Evolutionary conservation across 2,888 invertebrate genomes (phyloP), one percentile per base, ranked within the genome.

Genomic region (Balanococcus diminutus): DNA sequence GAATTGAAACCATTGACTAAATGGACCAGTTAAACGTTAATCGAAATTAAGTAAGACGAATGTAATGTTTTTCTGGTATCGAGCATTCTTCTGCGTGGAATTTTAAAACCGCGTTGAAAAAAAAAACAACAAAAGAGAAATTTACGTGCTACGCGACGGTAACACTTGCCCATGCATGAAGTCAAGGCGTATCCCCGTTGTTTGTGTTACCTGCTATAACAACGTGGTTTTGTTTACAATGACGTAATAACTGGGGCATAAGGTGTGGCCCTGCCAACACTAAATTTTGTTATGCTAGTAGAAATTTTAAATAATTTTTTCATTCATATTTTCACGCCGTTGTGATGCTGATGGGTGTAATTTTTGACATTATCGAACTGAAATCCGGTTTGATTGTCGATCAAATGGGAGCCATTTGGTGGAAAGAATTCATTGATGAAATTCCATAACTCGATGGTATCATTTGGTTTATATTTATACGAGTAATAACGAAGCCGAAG

Each of bases 141-240:
- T 79, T 36, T n/a, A 14, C 11, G 19, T 36, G 36, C 9, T 36
- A 6, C 8, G 5, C 25, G 36, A 36, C 36, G 75, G 36, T 36
- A 79, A 79, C 75, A 79, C 75, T 79, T 79, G 2, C 11, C 28
- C 75, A 36, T 79, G 36, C 36, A 79, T 36, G 75, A 79, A 79
- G 75, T 79, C 75, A 79, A 79, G 75, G 75, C 75, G 75, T 79
- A 79, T 79, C 75, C 75, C 75, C 67, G 67, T 67, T 67, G 32
- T 79, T 79, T 36, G 75, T 79, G 8, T 79, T 79, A 79, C 75
- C 75, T 79, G 75, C 75, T 79, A 79, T 79, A 79, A 79, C 75
- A 79, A 79, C 75, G 75, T 79, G 75, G 75, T 79, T 79, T 79
- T 79, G 75, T 79, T 79, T 79, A 79, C 75, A 79, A 79, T 79